Conservation (phyloP, 2,888 invertebrate species). For the Geophilus truncorum region DNA sequence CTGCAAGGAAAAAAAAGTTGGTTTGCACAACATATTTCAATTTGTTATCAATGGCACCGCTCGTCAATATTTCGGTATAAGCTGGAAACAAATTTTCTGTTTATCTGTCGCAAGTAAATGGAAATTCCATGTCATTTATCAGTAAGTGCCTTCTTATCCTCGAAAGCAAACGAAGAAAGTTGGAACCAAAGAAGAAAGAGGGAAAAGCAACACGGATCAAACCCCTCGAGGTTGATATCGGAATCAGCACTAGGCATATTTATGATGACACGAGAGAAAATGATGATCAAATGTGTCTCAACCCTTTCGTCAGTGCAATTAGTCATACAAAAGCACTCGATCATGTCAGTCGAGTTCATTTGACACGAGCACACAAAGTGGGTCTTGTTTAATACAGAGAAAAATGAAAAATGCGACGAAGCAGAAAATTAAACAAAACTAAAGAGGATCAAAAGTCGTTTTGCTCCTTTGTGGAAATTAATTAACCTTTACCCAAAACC, state of each 20-base stretch:
- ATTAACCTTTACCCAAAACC: neutral
- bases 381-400: slow-evolving; percentile 5
- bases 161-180: neutral
- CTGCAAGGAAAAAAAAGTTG: neutral
- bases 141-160: slow-evolving; percentile 7
- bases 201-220: slow-evolving; percentile 13
- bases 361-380: slow-evolving; percentile 14
- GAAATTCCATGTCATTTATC: neutral
- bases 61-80: neutral
- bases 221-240: neutral
- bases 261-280: neutral
- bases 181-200: too few species aligned
- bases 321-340: neutral
- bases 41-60: neutral
- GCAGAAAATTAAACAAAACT: slow-evolving; percentile 7
- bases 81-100: neutral
- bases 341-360: slow-evolving; percentile 18
- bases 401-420: slow-evolving; percentile 18
- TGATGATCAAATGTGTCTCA: neutral
- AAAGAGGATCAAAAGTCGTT: slow-evolving; percentile 4
- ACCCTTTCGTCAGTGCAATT: slow-evolving; percentile 24
- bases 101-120: neutral
- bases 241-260: slow-evolving; percentile 16
- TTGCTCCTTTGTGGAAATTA: slow-evolving; percentile 5
- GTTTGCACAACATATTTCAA: neutral